Conservation (phyloP, 2,888 invertebrate genomes). For the Agonopterix subpropinquella region DNA sequence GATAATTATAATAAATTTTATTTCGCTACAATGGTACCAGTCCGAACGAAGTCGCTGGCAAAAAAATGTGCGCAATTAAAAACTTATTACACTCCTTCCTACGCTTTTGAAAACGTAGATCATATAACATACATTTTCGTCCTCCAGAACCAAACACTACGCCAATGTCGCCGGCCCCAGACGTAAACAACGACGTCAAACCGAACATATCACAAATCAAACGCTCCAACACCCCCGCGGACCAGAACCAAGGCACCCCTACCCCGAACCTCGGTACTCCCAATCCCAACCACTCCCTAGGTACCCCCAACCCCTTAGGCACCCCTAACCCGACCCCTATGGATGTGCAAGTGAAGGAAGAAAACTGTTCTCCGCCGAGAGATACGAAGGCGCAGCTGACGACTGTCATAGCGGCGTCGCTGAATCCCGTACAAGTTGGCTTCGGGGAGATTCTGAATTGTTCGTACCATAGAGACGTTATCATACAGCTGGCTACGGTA, state of each 20-base stretch:
- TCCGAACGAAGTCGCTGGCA: too few species aligned
- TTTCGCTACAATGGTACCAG: too few species aligned
- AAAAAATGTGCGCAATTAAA: too few species aligned
- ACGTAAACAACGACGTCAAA: conserved; percentile 49
- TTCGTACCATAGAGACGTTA: conserved; percentile 91
- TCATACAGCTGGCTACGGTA: conserved; percentile 86
- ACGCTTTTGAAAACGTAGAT: too few species aligned
- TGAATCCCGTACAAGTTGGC: conserved; percentile 80
- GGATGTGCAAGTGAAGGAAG: conserved; percentile 61
- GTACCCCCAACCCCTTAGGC: conserved; percentile 57
- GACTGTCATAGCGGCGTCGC: conserved; percentile 48
- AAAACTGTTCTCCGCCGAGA: conserved; percentile 45
- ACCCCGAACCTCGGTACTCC: conserved; percentile 61
- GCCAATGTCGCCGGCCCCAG: conserved; percentile 58
- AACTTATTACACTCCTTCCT: too few species aligned
- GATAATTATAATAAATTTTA: too few species aligned
- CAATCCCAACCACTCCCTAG: conserved; percentile 55
- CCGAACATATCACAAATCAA: conserved; percentile 68
- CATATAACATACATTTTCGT: not conserved
- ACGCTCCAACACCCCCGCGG: conserved; percentile 57
- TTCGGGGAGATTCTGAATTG: conserved; percentile 91
- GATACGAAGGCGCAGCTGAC: conserved; percentile 48
- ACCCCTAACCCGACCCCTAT: conserved; percentile 49
- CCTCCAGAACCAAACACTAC: conserved; percentile 39
- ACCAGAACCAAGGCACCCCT: conserved; percentile 60